A percentile compares a stretch with the other conserved stretches of the same genome.
Conservation (phyloP, 1,140 invertebrate genomes). For the Philotrypesis tridentata region DNA sequence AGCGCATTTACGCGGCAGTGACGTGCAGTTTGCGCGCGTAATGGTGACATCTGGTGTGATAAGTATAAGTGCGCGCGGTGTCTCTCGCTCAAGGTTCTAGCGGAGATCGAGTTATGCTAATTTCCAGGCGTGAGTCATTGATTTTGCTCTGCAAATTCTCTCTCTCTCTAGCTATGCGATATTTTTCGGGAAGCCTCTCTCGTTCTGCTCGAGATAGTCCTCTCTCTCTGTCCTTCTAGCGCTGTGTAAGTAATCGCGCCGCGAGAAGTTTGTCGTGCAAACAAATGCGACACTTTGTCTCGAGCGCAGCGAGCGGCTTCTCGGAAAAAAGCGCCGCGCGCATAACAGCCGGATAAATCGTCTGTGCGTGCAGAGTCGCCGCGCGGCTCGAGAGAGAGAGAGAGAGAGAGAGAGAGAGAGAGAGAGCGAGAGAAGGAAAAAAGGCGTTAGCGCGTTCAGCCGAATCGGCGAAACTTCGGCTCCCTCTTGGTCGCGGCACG, state of each 20-base stretch:
- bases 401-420: not conserved
- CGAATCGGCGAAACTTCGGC: not conserved
- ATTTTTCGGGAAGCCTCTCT: no score
- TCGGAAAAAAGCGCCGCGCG: not conserved
- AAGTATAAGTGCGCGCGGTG: not conserved
- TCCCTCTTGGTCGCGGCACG: slow-evolving; percentile 1
- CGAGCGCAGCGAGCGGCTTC: not conserved
- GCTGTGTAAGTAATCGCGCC: not conserved
- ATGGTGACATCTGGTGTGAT: not conserved
- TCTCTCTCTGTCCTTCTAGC: no score
- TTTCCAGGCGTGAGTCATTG: not conserved
- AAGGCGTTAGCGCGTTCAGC: not conserved
- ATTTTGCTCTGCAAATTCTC: not conserved
- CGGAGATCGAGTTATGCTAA: no score
- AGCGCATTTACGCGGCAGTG: no score
- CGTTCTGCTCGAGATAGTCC: no score
- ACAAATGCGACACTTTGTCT: no score
- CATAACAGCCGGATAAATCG: not conserved
- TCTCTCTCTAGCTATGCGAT: not conserved
- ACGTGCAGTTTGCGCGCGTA: no score
- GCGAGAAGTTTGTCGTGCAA: not conserved
- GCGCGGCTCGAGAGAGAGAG: not conserved
- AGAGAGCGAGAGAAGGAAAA: not conserved
- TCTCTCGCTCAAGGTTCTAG: not conserved
- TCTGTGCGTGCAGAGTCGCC: not conserved